Percentiles rank a stretch among this genome's conserved stretches.
These are phyloP conservation scores for Lycaon pictus DNA, from an alignment of 2,113 vertebrate species.

Conservation along the genomic window DNA sequence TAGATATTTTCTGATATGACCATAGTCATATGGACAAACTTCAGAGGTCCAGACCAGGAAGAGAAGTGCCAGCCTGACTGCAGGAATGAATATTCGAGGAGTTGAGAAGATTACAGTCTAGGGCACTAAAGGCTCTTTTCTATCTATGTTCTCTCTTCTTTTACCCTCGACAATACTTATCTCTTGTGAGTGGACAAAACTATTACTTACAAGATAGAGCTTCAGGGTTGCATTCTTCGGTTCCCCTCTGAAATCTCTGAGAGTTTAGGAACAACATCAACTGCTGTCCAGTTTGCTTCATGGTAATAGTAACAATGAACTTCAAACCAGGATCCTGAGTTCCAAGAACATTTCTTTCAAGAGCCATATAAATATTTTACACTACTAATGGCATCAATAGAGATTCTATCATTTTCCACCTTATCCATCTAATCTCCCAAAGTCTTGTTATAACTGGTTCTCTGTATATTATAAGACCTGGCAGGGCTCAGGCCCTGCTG, in stretches of 20 bases:
- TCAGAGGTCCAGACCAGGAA: background rate
- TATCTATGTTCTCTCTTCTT: background rate
- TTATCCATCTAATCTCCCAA: background rate
- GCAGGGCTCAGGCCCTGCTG: background rate
- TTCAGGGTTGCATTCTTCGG: background rate
- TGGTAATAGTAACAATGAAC: background rate
- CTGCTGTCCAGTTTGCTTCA: background rate
- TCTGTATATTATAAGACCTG: background rate
- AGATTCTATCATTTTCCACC: background rate
- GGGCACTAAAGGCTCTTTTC: background rate
- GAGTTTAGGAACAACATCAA: background rate
- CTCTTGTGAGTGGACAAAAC: background rate
- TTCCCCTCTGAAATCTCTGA: background rate
- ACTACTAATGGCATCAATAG: background rate
- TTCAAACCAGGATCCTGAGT: background rate
- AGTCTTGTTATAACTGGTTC: background rate
- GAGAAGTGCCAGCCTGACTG: background rate
- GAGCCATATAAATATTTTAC: background rate
- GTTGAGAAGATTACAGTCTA: background rate
- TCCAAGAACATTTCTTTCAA: constrained; percentile 13
- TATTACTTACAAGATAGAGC: background rate
- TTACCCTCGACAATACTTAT: background rate
- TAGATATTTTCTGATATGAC: background rate
- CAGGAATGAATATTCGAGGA: background rate
- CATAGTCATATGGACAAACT: background rate